These are phyloP conservation scores for Triplophysa tibetana DNA, from an alignment of 2,113 vertebrate species.

Conservation along the genomic window DNA sequence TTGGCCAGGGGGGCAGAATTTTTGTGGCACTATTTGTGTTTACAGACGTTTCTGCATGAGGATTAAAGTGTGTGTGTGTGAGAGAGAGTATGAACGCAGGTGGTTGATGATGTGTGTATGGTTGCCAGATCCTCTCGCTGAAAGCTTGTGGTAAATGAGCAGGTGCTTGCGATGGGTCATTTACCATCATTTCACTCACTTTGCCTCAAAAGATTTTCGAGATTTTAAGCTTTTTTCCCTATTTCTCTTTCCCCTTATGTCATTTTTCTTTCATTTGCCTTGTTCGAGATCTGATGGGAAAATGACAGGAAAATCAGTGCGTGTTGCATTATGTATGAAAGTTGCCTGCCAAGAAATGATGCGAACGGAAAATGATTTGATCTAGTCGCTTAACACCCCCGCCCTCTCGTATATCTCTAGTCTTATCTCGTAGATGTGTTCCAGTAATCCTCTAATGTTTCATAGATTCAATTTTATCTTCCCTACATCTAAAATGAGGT, in stretches of 20 bases:
- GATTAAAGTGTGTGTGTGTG: neutral
- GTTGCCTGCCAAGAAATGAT: constrained; percentile 4
- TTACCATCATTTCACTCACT: constrained; percentile 15
- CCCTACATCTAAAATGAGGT: neutral
- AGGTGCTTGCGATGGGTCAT: constrained; percentile 20
- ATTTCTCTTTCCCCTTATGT: neutral
- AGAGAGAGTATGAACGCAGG: constrained; percentile 14
- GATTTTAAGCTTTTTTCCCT: neutral
- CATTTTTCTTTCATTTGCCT: neutral
- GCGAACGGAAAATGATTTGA: neutral
- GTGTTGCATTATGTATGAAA: constrained; percentile 3
- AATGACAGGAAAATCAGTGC: constrained; percentile 3
- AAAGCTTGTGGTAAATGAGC: neutral
- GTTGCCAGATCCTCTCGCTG: constrained; percentile 11
- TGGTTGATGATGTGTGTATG: neutral
- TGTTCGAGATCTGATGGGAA: neutral
- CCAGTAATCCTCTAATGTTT: neutral
- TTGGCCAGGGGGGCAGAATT: neutral
- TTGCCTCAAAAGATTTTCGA: constrained; percentile 16
- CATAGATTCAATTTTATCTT: neutral
- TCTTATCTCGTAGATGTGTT: neutral
- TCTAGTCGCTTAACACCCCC: neutral
- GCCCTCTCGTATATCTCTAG: neutral
- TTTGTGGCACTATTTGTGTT: neutral
- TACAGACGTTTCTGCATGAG: neutral